Evolutionary conservation across 1,140 invertebrate species (phyloP).

Genomic region (Pseudomyrmex concolor): DNA sequence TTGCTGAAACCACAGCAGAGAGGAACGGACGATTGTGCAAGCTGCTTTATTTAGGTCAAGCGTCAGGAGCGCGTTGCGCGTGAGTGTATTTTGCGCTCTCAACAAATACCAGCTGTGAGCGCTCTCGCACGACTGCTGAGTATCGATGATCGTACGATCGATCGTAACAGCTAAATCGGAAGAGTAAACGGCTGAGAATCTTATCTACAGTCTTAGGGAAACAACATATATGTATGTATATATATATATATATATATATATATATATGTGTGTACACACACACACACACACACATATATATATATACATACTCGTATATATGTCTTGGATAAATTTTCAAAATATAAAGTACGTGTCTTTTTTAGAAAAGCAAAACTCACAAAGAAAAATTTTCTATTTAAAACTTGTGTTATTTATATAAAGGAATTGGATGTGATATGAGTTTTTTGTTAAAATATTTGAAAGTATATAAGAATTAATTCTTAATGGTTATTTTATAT

Average conservation of each 20-base stretch:
- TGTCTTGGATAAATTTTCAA: slow-evolving; percentile 7
- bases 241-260: not conserved
- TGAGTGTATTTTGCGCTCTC: slow-evolving; percentile 69
- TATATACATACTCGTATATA: not conserved
- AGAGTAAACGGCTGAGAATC: not conserved
- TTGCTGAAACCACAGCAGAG: slow-evolving; percentile 35
- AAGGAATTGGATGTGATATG: not conserved
- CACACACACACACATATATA: no score
- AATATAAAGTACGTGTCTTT: not conserved
- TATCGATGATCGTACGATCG: slow-evolving; percentile 40
- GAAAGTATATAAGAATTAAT: not conserved
- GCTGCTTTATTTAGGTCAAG: slow-evolving; percentile 76
- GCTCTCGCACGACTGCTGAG: slow-evolving; percentile 12
- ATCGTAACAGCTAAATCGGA: slow-evolving; percentile 47
- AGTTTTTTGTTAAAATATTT: not conserved
- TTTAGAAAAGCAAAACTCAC: not conserved
- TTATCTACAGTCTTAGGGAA: not conserved
- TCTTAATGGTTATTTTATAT: not conserved
- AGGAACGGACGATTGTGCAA: slow-evolving; percentile 57
- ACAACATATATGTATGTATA: not conserved
- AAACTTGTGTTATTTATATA: not conserved
- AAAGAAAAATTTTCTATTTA: no score
- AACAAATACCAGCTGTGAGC: slow-evolving; percentile 66
- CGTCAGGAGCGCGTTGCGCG: slow-evolving; percentile 64
- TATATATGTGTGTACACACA: no score